Evolutionary conservation across 2,888 invertebrate genomes (phyloP), one percentile per base, ranked within the genome.

Genomic region (Phyllotreta striolata): DNA sequence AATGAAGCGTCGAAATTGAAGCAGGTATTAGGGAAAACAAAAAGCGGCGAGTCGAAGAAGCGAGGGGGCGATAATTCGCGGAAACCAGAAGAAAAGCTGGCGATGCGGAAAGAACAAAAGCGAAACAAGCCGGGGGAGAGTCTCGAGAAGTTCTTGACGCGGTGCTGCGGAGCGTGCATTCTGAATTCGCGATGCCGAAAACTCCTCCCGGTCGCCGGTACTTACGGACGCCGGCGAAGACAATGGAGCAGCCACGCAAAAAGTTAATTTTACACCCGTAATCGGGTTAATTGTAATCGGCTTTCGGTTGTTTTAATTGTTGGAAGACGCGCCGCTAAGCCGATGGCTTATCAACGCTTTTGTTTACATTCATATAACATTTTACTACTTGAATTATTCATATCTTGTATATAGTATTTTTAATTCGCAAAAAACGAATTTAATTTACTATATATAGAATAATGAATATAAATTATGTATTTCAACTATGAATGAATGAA

Each of bases 71-170:
- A 34, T 79, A 80, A 77, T 78, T 78, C 70, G 72, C 71, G 76
- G 76, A 79, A 79, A 80, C 79, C 75, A 76, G 74, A 77, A 78
- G 77, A 75, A 78, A 77, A 79, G 76, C 79, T 78, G 81, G 80
- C 81, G 81, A 80, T 78, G 75, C 80, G 80, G 78, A 79, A 81
- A 80, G 78, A 78, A 79, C 76, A 76, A 76, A 76, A 77, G 74
- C 74, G 76, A 76, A 75, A 73, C 64, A 62, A 67, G 38, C 63
- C 66, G 66, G 63, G 66, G 59, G 58, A 57, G 62, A 65, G 61
- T 40, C 54, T 60, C 61, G 44, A 67, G 62, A 24, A 70, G 72
- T 70, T 52, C 71, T 73, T 72, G 74, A 72, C 68, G 72, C 64
- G 69, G 70, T 67, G 70, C 72, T 67, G 63, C 71, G 68, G 70